phyloP scores from a whole-genome alignment of 2,888 invertebrate genomes.

The Ischnus inquisitorius region DNA sequence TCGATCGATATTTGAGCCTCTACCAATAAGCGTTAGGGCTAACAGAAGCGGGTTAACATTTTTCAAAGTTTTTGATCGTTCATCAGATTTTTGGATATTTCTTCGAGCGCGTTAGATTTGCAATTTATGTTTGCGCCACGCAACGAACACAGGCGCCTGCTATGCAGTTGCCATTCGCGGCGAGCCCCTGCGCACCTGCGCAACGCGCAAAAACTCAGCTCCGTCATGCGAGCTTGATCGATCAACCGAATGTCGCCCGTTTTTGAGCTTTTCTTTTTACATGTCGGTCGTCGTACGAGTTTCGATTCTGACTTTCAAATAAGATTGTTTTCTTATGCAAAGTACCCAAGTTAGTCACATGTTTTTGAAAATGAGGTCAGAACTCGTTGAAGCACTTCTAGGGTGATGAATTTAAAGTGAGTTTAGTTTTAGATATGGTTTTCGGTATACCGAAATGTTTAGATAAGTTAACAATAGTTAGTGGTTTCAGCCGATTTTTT shows the following conservation, averaged over 20 bases:
- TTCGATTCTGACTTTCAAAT: not conserved
- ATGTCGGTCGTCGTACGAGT: not conserved
- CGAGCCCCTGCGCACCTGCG: slow-evolving; percentile 35
- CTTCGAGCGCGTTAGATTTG: too few species aligned
- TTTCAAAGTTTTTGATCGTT: not conserved
- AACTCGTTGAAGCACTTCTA: not conserved
- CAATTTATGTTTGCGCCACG: slow-evolving; percentile 29
- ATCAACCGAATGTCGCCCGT: slow-evolving; percentile 17
- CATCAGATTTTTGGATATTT: too few species aligned
- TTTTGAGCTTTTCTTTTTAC: not conserved
- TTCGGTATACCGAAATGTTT: not conserved
- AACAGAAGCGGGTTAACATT: not conserved
- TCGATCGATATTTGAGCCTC: slow-evolving; percentile 31
- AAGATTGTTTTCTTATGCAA: not conserved
- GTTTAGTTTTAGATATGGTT: not conserved
- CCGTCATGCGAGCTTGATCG: slow-evolving; percentile 51
- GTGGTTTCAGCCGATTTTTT: too few species aligned
- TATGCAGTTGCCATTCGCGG: slow-evolving; percentile 22
- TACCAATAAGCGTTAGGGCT: not conserved
- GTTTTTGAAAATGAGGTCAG: not conserved
- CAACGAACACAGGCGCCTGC: not conserved
- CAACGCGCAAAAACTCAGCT: slow-evolving; percentile 36
- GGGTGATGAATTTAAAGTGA: not conserved
- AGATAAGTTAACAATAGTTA: too few species aligned
- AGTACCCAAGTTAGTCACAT: not conserved